Base-by-base conservation (phyloP, 2,888 invertebrate genomes). In the Orthosia incerta region DNA sequence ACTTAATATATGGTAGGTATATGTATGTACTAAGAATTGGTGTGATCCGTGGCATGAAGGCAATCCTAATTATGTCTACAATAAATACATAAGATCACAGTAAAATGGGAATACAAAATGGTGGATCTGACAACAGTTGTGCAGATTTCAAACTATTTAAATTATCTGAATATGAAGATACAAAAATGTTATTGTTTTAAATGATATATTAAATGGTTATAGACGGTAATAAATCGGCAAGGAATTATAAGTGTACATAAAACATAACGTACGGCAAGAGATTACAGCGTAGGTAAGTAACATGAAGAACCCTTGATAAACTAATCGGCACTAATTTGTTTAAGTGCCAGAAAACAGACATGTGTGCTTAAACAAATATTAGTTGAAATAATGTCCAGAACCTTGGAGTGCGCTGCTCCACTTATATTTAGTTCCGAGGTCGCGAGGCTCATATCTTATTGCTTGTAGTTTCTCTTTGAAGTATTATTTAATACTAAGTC, bases 61-160 rank as follows among this genome's bases (percentile, higher is more conserved):
- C 86, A 76, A 70, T 78, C 63, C 74, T 83, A 83, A 71, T 79
- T 84, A 79, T 60, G 60, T 74, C 73, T 83, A 83, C 67, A 70
- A 80, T 77, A 85, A 85, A 85, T 84, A 85, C 71, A 74, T 71
- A 85, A 76, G 80, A 86, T 86, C 86, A 86, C 86, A 86, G 86
- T 82, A 85, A 85, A 82, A 74, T 82, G 79, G 80, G 77, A 86
- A 85, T 85, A 85, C 81, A 80, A 71, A 82, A 75, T 77, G 68
- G 79, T 83, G 71, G 69, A 69, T 61, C 78, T 78, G 78, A 57
- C 82, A 64, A 80, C 66, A 70, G 55, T 46, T 66, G 77, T 69
- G 65, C 77, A 77, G 72, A 81, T 57, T 51, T 53, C 31, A 59
- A 64, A 73, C 51, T 63, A 65, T 68, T 55, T 55, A 12, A 74